These are phyloP conservation scores for Boloria selene DNA, from an alignment of 2,888 invertebrate species.

Conservation along the genomic window DNA sequence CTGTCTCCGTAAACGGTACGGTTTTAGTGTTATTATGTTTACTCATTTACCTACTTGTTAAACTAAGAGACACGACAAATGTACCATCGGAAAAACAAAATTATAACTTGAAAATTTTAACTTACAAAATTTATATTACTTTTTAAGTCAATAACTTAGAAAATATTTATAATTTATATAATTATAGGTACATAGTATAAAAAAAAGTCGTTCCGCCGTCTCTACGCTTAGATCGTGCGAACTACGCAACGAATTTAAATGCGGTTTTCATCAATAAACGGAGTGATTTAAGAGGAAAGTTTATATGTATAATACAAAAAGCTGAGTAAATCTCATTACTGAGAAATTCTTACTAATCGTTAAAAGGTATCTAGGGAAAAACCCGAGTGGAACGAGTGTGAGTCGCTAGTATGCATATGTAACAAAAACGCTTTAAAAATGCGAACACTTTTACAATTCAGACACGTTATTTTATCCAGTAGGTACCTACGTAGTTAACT, in stretches of 20 bases:
- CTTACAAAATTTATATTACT: neutral
- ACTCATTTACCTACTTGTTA: conserved; percentile 6
- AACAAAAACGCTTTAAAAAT: neutral
- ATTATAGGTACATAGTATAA: neutral
- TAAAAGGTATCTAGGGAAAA: no score
- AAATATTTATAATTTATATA: neutral
- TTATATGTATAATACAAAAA: no score
- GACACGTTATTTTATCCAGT: conserved; percentile 2
- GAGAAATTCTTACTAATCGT: no score
- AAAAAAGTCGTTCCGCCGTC: no score
- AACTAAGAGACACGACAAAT: neutral
- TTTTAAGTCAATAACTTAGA: neutral
- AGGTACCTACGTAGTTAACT: conserved; percentile 9
- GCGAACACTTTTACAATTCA: neutral
- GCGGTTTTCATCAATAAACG: no score
- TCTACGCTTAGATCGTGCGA: no score
- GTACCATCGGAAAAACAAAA: neutral
- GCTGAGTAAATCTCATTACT: no score
- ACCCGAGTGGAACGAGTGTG: no score
- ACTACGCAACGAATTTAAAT: no score
- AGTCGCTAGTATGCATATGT: no score
- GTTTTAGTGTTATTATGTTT: conserved; percentile 13
- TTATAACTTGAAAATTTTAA: neutral
- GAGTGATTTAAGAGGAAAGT: no score
- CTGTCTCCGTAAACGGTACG: conserved; percentile 18